Evolutionary conservation across 1,140 invertebrate genomes (phyloP).

Genomic region (Oncopodura yosiiana): DNA sequence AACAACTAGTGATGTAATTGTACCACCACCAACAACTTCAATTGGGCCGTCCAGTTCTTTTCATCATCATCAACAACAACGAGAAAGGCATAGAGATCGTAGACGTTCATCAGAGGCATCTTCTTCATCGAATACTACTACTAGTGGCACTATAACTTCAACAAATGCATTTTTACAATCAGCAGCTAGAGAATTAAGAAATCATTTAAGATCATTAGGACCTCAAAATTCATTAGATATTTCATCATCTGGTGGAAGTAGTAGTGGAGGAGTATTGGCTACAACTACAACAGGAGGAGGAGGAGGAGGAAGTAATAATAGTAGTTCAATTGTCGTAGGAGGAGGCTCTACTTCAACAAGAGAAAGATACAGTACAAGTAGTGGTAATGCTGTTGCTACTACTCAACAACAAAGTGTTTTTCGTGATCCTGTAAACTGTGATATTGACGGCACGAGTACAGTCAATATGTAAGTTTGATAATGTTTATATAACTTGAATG

Average conservation of each 20-base stretch:
- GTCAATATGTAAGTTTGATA: constrained; percentile 28
- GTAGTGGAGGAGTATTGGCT: not conserved
- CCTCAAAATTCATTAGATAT: constrained; percentile 31
- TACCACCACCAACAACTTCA: not conserved
- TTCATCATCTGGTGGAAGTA: not conserved
- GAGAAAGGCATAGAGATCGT: not conserved
- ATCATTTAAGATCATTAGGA: constrained; percentile 26
- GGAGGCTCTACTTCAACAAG: too few relatives aligned
- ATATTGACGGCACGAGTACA: constrained; percentile 26
- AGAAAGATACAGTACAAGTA: constrained; percentile 2
- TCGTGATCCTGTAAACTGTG: constrained; percentile 24
- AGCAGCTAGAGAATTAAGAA: constrained; percentile 25
- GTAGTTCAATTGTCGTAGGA: too few relatives aligned
- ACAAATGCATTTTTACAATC: constrained; percentile 30
- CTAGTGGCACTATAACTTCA: not conserved
- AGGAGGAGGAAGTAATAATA: too few relatives aligned
- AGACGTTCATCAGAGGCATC: not conserved
- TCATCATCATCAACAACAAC: not conserved
- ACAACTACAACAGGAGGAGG: not conserved
- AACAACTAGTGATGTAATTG: not conserved
- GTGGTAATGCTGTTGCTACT: too few relatives aligned
- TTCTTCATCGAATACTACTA: not conserved
- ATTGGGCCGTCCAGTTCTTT: not conserved
- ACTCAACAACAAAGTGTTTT: constrained; percentile 23
- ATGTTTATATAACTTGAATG: not conserved